Conservation (phyloP, 1,140 invertebrate species). For the Campodea augens region DNA sequence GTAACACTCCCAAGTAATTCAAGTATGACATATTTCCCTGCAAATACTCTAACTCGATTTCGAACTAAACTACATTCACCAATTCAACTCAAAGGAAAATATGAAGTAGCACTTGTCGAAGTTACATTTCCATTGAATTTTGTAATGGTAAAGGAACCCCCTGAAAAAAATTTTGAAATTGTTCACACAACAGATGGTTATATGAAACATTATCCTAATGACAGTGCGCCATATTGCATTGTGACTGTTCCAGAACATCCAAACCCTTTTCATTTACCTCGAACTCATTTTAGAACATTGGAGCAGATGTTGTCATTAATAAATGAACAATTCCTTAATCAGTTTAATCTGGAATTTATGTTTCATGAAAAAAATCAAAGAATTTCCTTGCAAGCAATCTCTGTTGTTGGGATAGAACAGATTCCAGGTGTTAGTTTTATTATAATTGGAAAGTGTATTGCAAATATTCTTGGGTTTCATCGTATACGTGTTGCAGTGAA, state of each 20-base stretch:
- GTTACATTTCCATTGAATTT: background rate
- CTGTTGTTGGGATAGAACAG: no score
- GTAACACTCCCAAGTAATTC: background rate
- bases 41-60: background rate
- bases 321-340: no score
- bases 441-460: background rate
- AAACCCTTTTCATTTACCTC: background rate
- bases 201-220: no score
- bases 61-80: background rate
- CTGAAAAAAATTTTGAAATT: background rate
- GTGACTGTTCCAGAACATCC: background rate
- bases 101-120: background rate
- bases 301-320: background rate
- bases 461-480: background rate
- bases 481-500: background rate
- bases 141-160: background rate
- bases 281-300: background rate
- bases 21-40: background rate
- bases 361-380: no score
- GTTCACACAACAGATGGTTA: no score
- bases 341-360: no score
- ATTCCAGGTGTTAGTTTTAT: background rate
- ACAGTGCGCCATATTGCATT: background rate
- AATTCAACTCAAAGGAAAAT: background rate
- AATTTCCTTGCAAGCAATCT: background rate